A percentile compares a stretch with the other conserved stretches of the same genome.
These are phyloP conservation scores for Setophaga coronata DNA, from an alignment of 2,113 vertebrate species.

Conservation along the genomic window DNA sequence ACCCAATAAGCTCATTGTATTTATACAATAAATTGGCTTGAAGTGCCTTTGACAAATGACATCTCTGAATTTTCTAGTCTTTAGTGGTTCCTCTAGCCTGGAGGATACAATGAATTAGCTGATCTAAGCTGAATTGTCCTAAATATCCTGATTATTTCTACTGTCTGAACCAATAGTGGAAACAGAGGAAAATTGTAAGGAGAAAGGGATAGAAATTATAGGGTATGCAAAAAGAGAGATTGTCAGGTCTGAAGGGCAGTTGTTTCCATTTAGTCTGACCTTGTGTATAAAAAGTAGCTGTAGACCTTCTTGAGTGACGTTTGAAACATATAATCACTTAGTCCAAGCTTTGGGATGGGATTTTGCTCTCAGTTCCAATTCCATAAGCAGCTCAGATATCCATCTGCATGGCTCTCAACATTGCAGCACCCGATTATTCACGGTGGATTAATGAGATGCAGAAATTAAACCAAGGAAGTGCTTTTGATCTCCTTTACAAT, in stretches of 20 bases:
- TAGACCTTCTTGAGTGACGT: background rate
- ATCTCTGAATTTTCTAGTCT: background rate
- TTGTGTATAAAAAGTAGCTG: background rate
- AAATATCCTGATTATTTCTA: constrained; percentile 37
- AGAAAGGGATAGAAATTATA: constrained; percentile 4
- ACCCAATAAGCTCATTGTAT: background rate
- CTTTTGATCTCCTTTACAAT: background rate
- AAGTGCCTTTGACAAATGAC: constrained; percentile 23
- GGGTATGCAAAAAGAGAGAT: background rate
- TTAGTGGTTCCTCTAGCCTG: background rate
- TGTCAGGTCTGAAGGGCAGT: constrained; percentile 6
- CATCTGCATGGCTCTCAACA: background rate
- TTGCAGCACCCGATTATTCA: background rate
- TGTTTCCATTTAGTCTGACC: constrained; percentile 41
- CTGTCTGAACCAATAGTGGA: background rate
- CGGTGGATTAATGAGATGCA: background rate
- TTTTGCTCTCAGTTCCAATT: background rate
- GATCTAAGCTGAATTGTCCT: constrained; percentile 18
- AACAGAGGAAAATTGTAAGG: background rate
- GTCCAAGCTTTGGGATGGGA: background rate
- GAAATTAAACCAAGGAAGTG: background rate
- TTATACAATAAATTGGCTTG: background rate
- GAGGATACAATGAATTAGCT: constrained; percentile 25
- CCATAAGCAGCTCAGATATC: background rate
- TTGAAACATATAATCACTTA: background rate